These are phyloP conservation scores for Odontomyia ornata DNA, from an alignment of 2,888 invertebrate genomes.

Conservation along the genomic window DNA sequence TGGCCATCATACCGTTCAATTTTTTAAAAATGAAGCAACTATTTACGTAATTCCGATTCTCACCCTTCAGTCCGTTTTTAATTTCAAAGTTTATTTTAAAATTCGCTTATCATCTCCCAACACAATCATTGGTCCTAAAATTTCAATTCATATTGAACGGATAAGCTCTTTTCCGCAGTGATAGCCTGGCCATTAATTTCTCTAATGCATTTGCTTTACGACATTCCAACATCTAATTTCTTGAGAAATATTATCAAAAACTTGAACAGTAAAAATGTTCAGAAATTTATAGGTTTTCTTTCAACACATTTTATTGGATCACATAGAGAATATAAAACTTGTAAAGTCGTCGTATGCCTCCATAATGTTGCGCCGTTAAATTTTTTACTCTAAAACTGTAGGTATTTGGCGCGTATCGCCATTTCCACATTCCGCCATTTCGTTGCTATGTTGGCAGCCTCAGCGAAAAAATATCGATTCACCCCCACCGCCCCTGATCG, in stretches of 20 bases:
- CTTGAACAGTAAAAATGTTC: conserved; percentile 40
- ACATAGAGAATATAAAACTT: conserved; percentile 41
- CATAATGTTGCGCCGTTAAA: conserved; percentile 42
- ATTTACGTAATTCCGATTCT: too few species aligned
- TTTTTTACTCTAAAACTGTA: conserved; percentile 40
- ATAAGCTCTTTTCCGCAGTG: not conserved
- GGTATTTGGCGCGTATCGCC: conserved; percentile 27
- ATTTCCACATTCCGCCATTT: conserved; percentile 12
- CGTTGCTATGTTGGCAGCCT: conserved; percentile 2
- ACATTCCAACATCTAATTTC: conserved; percentile 38
- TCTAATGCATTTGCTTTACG: conserved; percentile 39
- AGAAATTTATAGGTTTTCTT: conserved; percentile 41
- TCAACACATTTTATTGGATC: conserved; percentile 36
- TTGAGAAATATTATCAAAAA: conserved; percentile 31
- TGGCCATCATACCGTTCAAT: too few species aligned
- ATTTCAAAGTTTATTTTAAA: too few species aligned
- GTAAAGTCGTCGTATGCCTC: conserved; percentile 32
- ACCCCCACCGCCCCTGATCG: not conserved
- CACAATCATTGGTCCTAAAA: not conserved
- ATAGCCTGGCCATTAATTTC: conserved; percentile 26
- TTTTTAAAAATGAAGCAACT: too few species aligned
- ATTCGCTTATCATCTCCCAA: too few species aligned
- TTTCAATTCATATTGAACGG: not conserved
- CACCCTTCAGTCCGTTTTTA: too few species aligned
- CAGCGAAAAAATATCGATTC: conserved; percentile 37